These are phyloP conservation scores for Drosophila hamatofila DNA, from an alignment of 2,888 invertebrate genomes.

Conservation along the genomic window DNA sequence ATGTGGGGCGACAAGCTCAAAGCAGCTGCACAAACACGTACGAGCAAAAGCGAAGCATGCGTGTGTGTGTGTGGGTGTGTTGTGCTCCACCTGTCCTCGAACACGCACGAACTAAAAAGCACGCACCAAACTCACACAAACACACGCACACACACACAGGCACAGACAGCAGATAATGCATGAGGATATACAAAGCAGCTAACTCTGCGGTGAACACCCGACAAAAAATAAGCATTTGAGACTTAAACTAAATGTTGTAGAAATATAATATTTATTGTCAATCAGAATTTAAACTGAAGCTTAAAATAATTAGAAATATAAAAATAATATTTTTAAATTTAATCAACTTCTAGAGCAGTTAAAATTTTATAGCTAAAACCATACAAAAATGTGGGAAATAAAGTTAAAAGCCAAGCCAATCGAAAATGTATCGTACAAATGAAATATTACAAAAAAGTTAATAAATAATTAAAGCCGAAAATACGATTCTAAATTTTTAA, in stretches of 20 bases:
- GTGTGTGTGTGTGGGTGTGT: conserved; percentile 19
- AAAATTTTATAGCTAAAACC: too few relatives aligned
- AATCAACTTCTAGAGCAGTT: too few relatives aligned
- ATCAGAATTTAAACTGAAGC: not conserved
- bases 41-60: conserved; percentile 6
- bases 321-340: not conserved
- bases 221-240: conserved; percentile 31
- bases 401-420: too few relatives aligned
- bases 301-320: not conserved
- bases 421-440: too few relatives aligned
- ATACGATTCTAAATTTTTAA: too few relatives aligned
- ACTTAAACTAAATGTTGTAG: not conserved
- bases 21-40: conserved; percentile 55
- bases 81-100: conserved; percentile 44
- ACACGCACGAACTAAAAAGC: conserved; percentile 59
- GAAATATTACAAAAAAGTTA: too few relatives aligned
- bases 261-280: not conserved
- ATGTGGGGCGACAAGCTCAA: conserved; percentile 39
- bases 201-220: conserved; percentile 24
- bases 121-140: conserved; percentile 64
- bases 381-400: too few relatives aligned
- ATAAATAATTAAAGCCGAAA: too few relatives aligned
- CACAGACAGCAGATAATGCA: conserved; percentile 10
- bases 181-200: conserved; percentile 17
- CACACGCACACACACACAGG: conserved; percentile 30